Percentiles rank a stretch among this genome's conserved stretches.
These are phyloP conservation scores for Rhea pennata DNA, from an alignment of 2,113 vertebrate species.

Conservation along the genomic window DNA sequence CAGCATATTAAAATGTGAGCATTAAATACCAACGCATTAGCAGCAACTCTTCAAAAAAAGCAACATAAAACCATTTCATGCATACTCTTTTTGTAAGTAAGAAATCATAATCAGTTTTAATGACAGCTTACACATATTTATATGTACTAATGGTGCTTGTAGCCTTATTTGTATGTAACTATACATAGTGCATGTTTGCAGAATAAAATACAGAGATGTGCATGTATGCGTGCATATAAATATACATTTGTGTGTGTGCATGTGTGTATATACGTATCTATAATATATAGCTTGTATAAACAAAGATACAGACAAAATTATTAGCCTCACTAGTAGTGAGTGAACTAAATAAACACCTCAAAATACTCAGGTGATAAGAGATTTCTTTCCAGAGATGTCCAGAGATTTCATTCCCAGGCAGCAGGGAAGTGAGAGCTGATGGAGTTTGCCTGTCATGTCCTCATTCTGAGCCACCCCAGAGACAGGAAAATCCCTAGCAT, in stretches of 20 bases:
- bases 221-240: constrained; percentile 6
- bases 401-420: not conserved
- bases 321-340: not conserved
- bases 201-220: constrained; percentile 20
- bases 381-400: not conserved
- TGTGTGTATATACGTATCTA: not conserved
- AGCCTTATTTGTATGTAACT: constrained; percentile 20
- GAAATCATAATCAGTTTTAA: constrained; percentile 65
- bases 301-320: not conserved
- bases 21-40: constrained; percentile 61
- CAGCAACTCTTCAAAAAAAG: constrained; percentile 57
- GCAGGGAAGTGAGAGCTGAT: not conserved
- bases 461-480: not conserved
- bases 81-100: constrained; percentile 34
- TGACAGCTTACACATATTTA: constrained; percentile 44
- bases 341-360: not conserved
- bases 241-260: not conserved
- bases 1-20: constrained; percentile 61
- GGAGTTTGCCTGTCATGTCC: not conserved
- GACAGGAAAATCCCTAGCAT: not conserved
- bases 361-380: not conserved
- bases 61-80: not conserved
- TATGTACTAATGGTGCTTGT: not conserved
- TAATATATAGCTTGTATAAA: not conserved
- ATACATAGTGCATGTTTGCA: constrained; percentile 44